Percentiles rank a stretch among this genome's conserved stretches.
phyloP scores from a whole-genome alignment of 2,888 invertebrate genomes.

The Axea sp. region DNA sequence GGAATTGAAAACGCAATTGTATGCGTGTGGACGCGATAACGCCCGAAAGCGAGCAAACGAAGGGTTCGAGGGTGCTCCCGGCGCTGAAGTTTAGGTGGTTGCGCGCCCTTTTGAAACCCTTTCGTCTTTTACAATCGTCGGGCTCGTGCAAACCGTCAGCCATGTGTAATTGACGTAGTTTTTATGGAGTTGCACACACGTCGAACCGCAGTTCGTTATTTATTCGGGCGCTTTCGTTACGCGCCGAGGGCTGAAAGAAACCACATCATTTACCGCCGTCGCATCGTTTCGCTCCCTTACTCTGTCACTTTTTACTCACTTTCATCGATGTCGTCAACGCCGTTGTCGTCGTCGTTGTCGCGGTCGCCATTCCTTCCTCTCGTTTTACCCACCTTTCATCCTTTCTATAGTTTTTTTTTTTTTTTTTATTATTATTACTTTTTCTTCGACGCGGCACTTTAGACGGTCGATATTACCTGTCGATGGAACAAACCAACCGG shows the following conservation, averaged over 20 bases:
- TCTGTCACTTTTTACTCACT: conserved; percentile 50
- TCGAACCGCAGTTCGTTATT: conserved; percentile 72
- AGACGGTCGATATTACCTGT: conserved; percentile 70
- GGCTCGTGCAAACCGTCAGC: conserved; percentile 67
- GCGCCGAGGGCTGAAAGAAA: conserved; percentile 74
- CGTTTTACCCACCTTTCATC: background rate
- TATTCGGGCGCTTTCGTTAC: conserved; percentile 72
- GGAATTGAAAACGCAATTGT: conserved; percentile 61
- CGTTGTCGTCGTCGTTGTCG: conserved; percentile 47
- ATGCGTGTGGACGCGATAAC: conserved; percentile 47
- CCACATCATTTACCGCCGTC: conserved; percentile 76
- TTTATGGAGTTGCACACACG: conserved; percentile 73
- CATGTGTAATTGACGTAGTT: conserved; percentile 75
- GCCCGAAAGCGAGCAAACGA: conserved; percentile 52
- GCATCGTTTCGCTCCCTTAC: conserved; percentile 59
- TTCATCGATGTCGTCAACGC: conserved; percentile 58
- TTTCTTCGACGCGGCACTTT: conserved; percentile 63
- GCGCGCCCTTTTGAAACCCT: conserved; percentile 67
- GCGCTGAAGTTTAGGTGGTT: conserved; percentile 66
- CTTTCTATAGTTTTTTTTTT: conserved; percentile 46
- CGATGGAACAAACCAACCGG: conserved; percentile 65
- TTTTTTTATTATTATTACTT: conserved; percentile 14
- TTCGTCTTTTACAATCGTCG: conserved; percentile 60
- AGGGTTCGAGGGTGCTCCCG: conserved; percentile 66
- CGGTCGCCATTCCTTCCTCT: conserved; percentile 1